Base-by-base conservation (phyloP, 2,888 invertebrate species). In the Epirrhoe alternata region DNA sequence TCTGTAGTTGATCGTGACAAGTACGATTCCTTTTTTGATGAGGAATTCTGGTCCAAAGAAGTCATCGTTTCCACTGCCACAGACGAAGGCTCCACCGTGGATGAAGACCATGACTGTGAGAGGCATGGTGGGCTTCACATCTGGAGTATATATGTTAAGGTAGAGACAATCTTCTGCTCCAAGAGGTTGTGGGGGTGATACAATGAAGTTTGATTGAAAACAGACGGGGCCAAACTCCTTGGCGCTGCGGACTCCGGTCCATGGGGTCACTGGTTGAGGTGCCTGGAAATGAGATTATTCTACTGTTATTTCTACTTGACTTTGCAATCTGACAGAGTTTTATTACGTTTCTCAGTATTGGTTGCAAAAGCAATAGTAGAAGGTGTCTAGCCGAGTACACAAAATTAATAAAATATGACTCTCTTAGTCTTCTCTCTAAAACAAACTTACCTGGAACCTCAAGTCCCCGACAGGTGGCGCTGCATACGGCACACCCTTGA, bases 1-100 rank as follows among this genome's bases (percentile, higher is more conserved):
- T 69, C 93, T 84, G 66, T 92, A 93, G 70, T 93, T 93, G 2
- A 90, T 61, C 0, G 92, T 90, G 6, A 93, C 89, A 0, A 92
- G 71, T 3, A 92, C 72, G 0, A 93, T 82, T 16, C 78, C 86
- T 53, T 88, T 82, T 65, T 79, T 82, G 8, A 92, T 65, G 0
- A 93, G 79, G 61, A 85, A 90, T 55, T 92, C 84, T 2, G 93
- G 92, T 0, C 89, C 90, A 53, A 86, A 88, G 0, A 83, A 5
- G n/a, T 83, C 77, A 17, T 86, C 82, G 61, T 86, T 80, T 6
- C 89, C 89, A 64, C 85, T 86, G 7, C 91, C 91, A 56, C 59
- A 70, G 1, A 68, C 0, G 14, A 84, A 89, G 0, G 80, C 90
- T 8, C 90, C 90, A 0, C 89, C 89, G 33, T 91, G 89, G 24